Evolutionary conservation across 2,797 vertebrate species (phyloP), one percentile per base, ranked within the genome.

Genomic region (Manis javanica): DNA sequence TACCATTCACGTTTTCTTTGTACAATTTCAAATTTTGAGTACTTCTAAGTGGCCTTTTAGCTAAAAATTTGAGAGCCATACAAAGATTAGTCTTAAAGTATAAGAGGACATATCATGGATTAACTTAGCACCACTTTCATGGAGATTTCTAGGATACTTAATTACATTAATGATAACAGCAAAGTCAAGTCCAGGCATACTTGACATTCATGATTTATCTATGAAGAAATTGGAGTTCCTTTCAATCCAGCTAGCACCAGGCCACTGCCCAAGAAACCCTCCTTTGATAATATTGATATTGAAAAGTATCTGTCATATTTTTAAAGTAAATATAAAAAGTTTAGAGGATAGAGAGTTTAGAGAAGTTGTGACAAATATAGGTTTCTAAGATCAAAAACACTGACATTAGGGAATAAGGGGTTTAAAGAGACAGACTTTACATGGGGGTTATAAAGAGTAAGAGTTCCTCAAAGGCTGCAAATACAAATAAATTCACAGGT

Each of bases 361-460:
- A 97, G 37, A 79, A 88, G 34, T 24, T 74, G 24, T 72, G 51
- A 89, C 21, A 96, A 96, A 90, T 57, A 13, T 1, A 79, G 19
- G 42, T 78, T 81, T 95, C 49, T 89, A 78, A 82, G 29, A 69
- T 89, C 13, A 83, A 78, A 96, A 95, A 68, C 5, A 68, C 13
- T 51, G 57, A 74, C 18, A 68, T 42, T 18, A 83, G 49, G 11
- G 39, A 88, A 61, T 37, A 24, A 42, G 26, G 16, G 21, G n/a
- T 69, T 93, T 92, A 81, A 59, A 84, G 9, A 87, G 59, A 79
- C 68, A 0, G 26, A 24, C 55, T 95, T 77, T 55, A 87, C 31
- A 63, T 1, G 34, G 8, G 31, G 14, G 55, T 83, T 64, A 57
- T 21, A 90, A 92, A 87, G 1, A 51, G 29, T 57, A 71, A 82